Evolutionary conservation across 2,797 vertebrate species (phyloP), one percentile per base, ranked within the genome.

Genomic region (Anableps anableps): DNA sequence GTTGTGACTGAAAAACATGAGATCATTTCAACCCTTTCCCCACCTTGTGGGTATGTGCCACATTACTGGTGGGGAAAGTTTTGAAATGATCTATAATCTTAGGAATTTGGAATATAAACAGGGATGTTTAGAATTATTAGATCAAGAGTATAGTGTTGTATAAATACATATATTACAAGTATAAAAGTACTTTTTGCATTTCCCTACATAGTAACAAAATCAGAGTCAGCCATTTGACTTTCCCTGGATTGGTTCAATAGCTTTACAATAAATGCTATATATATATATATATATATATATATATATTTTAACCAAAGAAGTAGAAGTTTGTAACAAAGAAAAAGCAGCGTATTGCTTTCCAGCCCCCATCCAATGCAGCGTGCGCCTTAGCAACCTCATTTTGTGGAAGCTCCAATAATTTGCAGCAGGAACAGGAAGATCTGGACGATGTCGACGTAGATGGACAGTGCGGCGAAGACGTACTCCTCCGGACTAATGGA

Each of bases 341-440:
- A 47, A 51, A 62, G 66, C 26, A 26, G 76, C 41, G 51, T 0
- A 9, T 5, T 1, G 29, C 4, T 55, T 36, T 48, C 36, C 71
- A 31, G 68, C 48, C 3, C 10, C 53, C 53, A 16, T 29, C 55
- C 55, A 8, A 47, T 14, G 10, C 45, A 47, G 9, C 8, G 45
- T 41, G 38, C 38, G n/a, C n/a, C n/a, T n/a, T n/a, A n/a, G n/a
- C n/a, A n/a, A n/a, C 58, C 29, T 60, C 58, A 60, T 60, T 60
- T 60, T 13, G n/a, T 45, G 4, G 2, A 83, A 1, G 85, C 85
- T 0, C 98, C 98, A 1, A 98, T 90, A 4, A 99, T 93, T 89
- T 99, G 98, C 89, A 99, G 92, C 80, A 99, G 92, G 93, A 97
- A 97, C 31, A 97, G 91, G 92, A 99, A 99, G 92, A 99, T 99